Evolutionary conservation across 1,140 invertebrate genomes (phyloP).

Genomic region (Dinoponera quadriceps): DNA sequence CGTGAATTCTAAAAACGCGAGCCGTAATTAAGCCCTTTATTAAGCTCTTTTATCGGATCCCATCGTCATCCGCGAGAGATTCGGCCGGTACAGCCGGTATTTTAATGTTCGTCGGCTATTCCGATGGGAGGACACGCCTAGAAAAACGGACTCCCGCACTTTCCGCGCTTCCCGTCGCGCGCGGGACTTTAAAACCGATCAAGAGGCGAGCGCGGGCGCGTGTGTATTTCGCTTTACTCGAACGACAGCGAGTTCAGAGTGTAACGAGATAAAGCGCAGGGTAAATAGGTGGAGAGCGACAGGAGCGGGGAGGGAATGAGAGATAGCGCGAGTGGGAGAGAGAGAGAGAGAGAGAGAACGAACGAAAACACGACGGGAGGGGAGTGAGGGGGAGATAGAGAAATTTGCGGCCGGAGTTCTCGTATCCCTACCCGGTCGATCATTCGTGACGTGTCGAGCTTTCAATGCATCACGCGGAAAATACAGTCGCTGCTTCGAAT

Average conservation of each 20-base stretch:
- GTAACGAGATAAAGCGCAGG: slow-evolving; percentile 59
- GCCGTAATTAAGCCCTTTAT: too few species aligned
- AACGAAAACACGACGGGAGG: background rate
- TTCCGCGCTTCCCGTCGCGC: slow-evolving; percentile 40
- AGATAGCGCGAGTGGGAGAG: too few species aligned
- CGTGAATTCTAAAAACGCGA: too few species aligned
- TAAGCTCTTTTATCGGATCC: too few species aligned
- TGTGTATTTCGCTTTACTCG: slow-evolving; percentile 39
- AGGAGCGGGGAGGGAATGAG: too few species aligned
- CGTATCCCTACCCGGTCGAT: slow-evolving; percentile 58
- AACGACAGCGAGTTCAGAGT: slow-evolving; percentile 48
- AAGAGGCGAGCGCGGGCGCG: slow-evolving; percentile 21
- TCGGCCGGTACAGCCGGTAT: too few species aligned
- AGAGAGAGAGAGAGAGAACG: slow-evolving; percentile 4
- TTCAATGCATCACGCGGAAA: slow-evolving; percentile 62
- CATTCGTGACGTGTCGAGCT: slow-evolving; percentile 66
- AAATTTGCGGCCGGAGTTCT: slow-evolving; percentile 51
- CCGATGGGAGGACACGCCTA: too few species aligned
- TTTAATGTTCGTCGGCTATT: too few species aligned
- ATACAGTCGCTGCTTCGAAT: slow-evolving; percentile 64
- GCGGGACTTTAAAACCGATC: slow-evolving; percentile 42
- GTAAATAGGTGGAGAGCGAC: slow-evolving; percentile 45
- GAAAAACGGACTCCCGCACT: background rate
- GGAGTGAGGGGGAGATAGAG: background rate
- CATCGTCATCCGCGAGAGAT: too few species aligned